Base-by-base conservation (phyloP, 2,113 vertebrate genomes). In the Pachypanchax playfairii region DNA sequence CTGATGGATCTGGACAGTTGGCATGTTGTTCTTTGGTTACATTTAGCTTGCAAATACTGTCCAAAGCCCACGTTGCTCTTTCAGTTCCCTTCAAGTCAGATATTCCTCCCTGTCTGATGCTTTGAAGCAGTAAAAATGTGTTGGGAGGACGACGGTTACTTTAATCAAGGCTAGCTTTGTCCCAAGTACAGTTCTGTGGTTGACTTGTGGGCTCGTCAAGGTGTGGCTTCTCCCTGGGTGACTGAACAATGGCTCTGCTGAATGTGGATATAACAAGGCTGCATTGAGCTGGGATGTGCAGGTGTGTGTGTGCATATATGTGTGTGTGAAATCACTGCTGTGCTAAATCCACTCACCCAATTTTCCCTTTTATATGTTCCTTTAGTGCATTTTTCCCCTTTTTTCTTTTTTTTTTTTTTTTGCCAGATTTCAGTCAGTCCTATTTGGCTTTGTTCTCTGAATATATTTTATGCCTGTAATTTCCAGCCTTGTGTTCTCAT, bases 181-280 rank as follows among this genome's bases (percentile, higher is more conserved):
- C n/a, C 35, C 31, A 65, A 44, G 62, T 65, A 8, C 13, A 58
- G 75, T 43, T 72, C 65, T 71, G 71, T 78, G 77, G 66, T 41
- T 14, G 29, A 61, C 46, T 57, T 57, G 56, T 56, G 64, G 66
- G 47, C 54, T 63, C 28, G 33, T 80, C 22, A 79, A 85, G 83
- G 77, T 84, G 85, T 86, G 87, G 82, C 51, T 49, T 39, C 59
- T 56, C 65, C 70, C 65, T 67, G 77, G 82, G 80, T 77, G 85
- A 81, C 83, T 82, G 63, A 87, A 87, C 78, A 85, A 50, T 85
- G 68, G 46, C 58, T 84, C 52, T 21, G 63, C 60, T 82, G 57
- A 76, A 48, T 31, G 67, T 70, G 64, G 56, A 62, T 46, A 10
- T 43, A 73, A 84, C 77, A 85, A 82, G 75, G 66, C 79, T 61